A percentile compares a stretch with the other conserved stretches of the same genome.
These are phyloP conservation scores for Chorisops tibialis DNA, from an alignment of 2,888 invertebrate species.

Conservation along the genomic window DNA sequence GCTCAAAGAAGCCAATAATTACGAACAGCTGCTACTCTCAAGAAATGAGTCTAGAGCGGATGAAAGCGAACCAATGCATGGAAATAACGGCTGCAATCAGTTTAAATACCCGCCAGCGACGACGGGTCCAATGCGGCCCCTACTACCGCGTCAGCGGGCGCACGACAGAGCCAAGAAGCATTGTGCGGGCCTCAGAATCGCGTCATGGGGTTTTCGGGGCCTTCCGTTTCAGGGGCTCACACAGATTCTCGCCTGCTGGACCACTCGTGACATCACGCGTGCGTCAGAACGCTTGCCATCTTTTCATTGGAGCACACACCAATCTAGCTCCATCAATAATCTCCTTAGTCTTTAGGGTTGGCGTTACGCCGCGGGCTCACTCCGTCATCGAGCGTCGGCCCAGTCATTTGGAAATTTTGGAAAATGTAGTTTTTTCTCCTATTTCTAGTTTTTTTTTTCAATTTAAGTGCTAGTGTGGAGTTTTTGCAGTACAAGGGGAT, in stretches of 20 bases:
- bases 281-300: conserved; percentile 6
- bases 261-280: conserved; percentile 19
- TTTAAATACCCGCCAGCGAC: conserved; percentile 58
- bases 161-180: conserved; percentile 4
- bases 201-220: background rate
- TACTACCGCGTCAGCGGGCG: background rate
- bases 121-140: conserved; percentile 25
- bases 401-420: no score
- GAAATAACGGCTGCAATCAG: conserved; percentile 59
- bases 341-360: no score
- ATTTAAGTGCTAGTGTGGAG: no score
- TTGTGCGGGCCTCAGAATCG: background rate
- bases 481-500: no score
- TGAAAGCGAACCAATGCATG: conserved; percentile 70
- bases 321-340: no score
- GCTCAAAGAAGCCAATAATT: conserved; percentile 53
- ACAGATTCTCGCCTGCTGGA: background rate
- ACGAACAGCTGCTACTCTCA: conserved; percentile 52
- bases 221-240: conserved; percentile 2
- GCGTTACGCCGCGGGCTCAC: background rate
- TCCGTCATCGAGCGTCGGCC: no score
- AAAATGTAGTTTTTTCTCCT: no score
- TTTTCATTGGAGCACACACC: background rate
- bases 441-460: no score
- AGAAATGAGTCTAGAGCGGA: conserved; percentile 60